Evolutionary conservation across 2,113 vertebrate species (phyloP).

Genomic region (Philantomba maxwellii): DNA sequence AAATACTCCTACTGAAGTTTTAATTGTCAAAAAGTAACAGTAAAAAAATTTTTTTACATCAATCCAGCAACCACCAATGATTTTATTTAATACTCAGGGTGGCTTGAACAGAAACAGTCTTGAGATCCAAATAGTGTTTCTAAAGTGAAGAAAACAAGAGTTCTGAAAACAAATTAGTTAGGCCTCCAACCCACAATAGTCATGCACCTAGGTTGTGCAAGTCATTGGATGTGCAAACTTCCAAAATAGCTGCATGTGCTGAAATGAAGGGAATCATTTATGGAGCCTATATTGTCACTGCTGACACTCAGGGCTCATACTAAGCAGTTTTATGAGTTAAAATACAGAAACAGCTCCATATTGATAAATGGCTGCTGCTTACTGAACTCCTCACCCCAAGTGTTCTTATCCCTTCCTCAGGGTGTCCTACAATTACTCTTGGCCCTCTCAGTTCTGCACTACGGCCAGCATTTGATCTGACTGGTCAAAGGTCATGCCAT

Average conservation of each 20-base stretch:
- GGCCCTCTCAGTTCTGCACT: not conserved
- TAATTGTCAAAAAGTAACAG: not conserved
- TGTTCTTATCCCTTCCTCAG: not conserved
- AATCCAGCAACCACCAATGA: not conserved
- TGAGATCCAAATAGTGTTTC: not conserved
- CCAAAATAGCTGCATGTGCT: too few relatives aligned
- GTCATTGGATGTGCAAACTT: not conserved
- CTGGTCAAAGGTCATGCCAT: not conserved
- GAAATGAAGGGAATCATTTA: not conserved
- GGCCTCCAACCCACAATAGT: not conserved
- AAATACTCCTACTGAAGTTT: not conserved
- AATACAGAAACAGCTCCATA: not conserved
- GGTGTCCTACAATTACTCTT: not conserved
- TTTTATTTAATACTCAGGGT: not conserved
- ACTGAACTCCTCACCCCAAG: not conserved
- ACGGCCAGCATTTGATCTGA: not conserved
- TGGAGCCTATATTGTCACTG: not conserved
- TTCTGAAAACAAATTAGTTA: not conserved
- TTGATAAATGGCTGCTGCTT: not conserved
- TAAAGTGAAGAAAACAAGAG: not conserved
- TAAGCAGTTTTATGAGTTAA: not conserved
- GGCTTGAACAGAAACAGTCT: not conserved
- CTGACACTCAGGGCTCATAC: not conserved
- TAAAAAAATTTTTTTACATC: not conserved
- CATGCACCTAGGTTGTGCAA: not conserved